Percentiles rank a stretch among this genome's conserved stretches.
phyloP scores from a whole-genome alignment of 1,140 invertebrate species.

The Drosophila tani region DNA sequence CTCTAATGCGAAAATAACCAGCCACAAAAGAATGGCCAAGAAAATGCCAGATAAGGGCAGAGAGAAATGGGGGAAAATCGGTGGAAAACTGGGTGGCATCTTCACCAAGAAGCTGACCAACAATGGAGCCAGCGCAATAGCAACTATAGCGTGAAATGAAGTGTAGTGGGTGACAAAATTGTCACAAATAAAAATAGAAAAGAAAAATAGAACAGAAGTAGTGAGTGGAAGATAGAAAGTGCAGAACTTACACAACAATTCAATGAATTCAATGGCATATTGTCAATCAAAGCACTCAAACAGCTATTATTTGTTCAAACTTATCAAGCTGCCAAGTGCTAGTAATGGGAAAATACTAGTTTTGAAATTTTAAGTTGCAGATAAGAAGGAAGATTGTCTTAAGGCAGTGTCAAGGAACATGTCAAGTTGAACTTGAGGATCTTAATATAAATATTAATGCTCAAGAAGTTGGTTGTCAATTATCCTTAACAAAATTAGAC shows the following conservation, averaged over 20 bases:
- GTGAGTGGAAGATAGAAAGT: not conserved
- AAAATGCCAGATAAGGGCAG: conserved; percentile 44
- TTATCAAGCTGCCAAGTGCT: conserved; percentile 29
- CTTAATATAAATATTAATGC: not conserved
- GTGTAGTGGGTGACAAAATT: conserved; percentile 47
- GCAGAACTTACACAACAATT: conserved; percentile 18
- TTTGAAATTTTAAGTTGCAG: conserved; percentile 10
- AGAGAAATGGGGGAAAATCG: conserved; percentile 8
- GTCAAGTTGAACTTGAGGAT: not conserved
- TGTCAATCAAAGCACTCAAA: conserved; percentile 33
- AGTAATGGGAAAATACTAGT: conserved; percentile 6
- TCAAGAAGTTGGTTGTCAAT: not conserved
- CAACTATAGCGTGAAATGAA: conserved; percentile 36
- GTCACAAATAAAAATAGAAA: conserved; percentile 21
- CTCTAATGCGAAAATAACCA: conserved; percentile 80
- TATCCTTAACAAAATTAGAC: no score
- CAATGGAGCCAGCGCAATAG: conserved; percentile 14
- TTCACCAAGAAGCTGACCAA: conserved; percentile 35
- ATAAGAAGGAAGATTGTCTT: conserved; percentile 5
- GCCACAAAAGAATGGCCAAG: conserved; percentile 60
- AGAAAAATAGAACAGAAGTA: not conserved
- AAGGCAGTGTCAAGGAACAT: conserved; percentile 6
- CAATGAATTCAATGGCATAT: conserved; percentile 17
- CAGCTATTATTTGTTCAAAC: conserved; percentile 33
- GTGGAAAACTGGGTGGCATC: conserved; percentile 12